Base-by-base conservation (phyloP, 2,888 invertebrate genomes). In the Micoletzkya japonica region DNA sequence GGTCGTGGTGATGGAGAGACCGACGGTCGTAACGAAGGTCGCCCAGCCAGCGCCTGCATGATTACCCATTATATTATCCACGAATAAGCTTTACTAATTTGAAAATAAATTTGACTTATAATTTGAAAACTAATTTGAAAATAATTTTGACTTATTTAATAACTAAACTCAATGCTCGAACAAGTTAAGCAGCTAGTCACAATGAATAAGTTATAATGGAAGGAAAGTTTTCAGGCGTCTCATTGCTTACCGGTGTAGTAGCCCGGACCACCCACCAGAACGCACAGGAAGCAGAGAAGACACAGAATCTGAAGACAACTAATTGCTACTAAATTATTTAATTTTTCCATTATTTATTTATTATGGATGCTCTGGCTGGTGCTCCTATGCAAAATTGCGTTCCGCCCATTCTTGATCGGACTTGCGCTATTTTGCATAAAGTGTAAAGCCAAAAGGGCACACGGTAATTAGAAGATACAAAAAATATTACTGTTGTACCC, bases 1-100 rank as follows among this genome's bases (percentile, higher is more conserved):
- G 75, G 92, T 90, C 49, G 91, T 90, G 6, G 92, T 92, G 84
- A 92, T 91, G 91, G 93, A 93, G 86, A 94, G 92, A 26, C 91
- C 93, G 26, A 90, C 90, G 91, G 93, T 92, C 0, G 93, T 74
- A 0, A 86, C 86, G 71, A 85, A 86, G 7, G 82, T 82, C 24
- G 82, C 82, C 89, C 66, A 93, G 69, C 90, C 88, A 61, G 91
- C 91, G 74, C 90, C 89, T 68, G 90, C 88, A 72, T 10, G 28
- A 14, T 7, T 7, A 10, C 44, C n/a, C n/a, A n/a, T n/a, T n/a
- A n/a, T n/a, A n/a, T n/a, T n/a, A n/a, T n/a, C n/a, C n/a, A n/a
- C n/a, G n/a, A n/a, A n/a, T n/a, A n/a, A n/a, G n/a, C n/a, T n/a
- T n/a, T n/a, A n/a, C n/a, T n/a, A n/a, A n/a, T n/a, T n/a, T n/a